Percentiles rank a stretch among this genome's conserved stretches.
These are phyloP conservation scores for Phylloscopus trochilus DNA, from an alignment of 2,113 vertebrate genomes.

Conservation along the genomic window DNA sequence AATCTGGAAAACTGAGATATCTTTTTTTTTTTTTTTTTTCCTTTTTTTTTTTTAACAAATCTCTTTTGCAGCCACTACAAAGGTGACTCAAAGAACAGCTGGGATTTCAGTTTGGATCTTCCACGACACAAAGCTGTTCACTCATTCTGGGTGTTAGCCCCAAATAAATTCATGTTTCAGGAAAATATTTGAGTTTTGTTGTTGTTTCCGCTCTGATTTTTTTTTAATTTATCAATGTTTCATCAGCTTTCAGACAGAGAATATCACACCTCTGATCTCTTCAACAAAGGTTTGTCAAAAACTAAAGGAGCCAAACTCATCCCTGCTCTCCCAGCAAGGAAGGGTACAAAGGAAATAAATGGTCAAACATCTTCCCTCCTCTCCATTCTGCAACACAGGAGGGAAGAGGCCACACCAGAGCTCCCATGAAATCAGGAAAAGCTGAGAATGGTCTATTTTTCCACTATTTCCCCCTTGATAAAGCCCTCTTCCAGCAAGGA, in stretches of 20 bases:
- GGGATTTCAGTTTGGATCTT: neutral
- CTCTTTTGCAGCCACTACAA: neutral
- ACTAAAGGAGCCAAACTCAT: neutral
- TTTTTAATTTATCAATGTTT: neutral
- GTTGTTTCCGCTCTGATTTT: neutral
- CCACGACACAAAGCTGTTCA: neutral
- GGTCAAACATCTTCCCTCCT: neutral
- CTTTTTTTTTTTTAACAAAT: neutral
- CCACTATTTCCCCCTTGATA: accelerated
- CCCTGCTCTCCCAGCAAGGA: neutral
- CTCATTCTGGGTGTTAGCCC: neutral
- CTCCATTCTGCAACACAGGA: neutral
- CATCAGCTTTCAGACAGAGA: neutral
- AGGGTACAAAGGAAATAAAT: neutral
- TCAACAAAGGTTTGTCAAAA: neutral
- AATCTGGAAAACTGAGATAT: neutral
- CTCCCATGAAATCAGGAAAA: neutral
- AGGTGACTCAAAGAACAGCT: neutral
- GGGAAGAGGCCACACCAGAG: neutral
- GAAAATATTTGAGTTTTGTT: neutral
- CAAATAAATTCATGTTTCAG: neutral
- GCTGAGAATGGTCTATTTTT: neutral
- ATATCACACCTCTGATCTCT: neutral
- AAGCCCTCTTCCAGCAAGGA: neutral
- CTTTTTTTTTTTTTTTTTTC: too few relatives aligned